Conservation (phyloP, 2,888 invertebrate species). For the Idaea aversata region DNA sequence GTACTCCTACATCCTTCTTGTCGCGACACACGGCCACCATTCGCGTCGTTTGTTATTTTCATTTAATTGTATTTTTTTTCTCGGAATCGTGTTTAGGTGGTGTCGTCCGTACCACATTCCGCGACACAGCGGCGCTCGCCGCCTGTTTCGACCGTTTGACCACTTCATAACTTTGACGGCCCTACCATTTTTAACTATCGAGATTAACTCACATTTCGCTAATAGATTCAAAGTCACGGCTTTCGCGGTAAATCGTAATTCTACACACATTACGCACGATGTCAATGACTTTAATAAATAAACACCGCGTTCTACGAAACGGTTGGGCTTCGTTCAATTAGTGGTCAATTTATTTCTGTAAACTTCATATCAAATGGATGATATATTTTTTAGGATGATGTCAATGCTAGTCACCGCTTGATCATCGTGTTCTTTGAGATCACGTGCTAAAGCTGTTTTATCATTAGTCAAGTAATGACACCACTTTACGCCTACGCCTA, state of each 20-base stretch:
- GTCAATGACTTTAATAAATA: slow-evolving; percentile 24
- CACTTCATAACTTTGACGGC: slow-evolving; percentile 50
- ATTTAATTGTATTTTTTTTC: slow-evolving; percentile 49
- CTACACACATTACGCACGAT: slow-evolving; percentile 26
- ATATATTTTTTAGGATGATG: neutral
- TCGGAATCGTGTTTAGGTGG: slow-evolving; percentile 60
- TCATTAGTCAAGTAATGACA: neutral
- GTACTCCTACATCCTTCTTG: slow-evolving; percentile 25
- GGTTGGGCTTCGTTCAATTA: slow-evolving; percentile 1
- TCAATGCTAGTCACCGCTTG: neutral
- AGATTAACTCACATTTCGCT: slow-evolving; percentile 23
- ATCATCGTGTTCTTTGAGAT: neutral
- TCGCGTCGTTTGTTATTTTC: slow-evolving; percentile 48
- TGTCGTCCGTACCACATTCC: slow-evolving; percentile 69
- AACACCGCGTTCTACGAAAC: neutral
- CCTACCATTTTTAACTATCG: slow-evolving; percentile 32
- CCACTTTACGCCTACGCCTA: too few species aligned
- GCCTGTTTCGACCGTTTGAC: slow-evolving; percentile 53
- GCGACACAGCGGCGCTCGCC: slow-evolving; percentile 65
- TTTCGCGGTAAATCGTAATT: slow-evolving; percentile 28
- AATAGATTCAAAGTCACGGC: slow-evolving; percentile 29
- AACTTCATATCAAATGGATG: neutral
- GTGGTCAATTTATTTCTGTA: slow-evolving; percentile 1
- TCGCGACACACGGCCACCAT: slow-evolving; percentile 30
- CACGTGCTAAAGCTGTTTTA: slow-evolving; percentile 3